Evolutionary conservation across 2,113 vertebrate genomes (phyloP).

Genomic region (Channa maculata): DNA sequence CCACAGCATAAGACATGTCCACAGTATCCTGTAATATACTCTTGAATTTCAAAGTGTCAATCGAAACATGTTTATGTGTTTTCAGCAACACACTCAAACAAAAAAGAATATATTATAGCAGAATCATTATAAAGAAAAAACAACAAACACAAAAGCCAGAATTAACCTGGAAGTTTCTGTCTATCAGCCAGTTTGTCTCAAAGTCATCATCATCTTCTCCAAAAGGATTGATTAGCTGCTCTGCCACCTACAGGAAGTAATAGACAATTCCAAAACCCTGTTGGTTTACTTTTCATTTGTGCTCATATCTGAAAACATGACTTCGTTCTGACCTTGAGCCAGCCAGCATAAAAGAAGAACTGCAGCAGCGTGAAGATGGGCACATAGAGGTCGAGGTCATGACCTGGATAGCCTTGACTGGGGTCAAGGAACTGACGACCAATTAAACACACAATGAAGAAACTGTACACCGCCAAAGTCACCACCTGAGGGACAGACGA

Average conservation of each 20-base stretch:
- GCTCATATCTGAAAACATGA: too few relatives aligned
- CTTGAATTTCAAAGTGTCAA: too few relatives aligned
- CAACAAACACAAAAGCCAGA: background rate
- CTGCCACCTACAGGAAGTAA: conserved; percentile 85
- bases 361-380: conserved; percentile 95
- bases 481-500: conserved; percentile 85
- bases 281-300: too few relatives aligned
- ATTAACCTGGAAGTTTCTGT: conserved; percentile 92
- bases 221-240: conserved; percentile 94
- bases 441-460: conserved; percentile 93
- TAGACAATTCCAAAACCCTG: background rate
- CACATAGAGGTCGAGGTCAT: conserved; percentile 91
- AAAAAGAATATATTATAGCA: too few relatives aligned
- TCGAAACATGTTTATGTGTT: too few relatives aligned
- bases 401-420: conserved; percentile 87
- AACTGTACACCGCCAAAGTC: conserved; percentile 94
- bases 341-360: conserved; percentile 95
- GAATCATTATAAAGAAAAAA: too few relatives aligned
- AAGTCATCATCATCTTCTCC: conserved; percentile 96
- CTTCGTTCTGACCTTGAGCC: conserved; percentile 89
- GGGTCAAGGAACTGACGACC: conserved; percentile 96
- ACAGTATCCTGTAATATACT: too few relatives aligned
- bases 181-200: conserved; percentile 93
- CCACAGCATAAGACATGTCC: too few relatives aligned
- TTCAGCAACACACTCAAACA: too few relatives aligned